Evolutionary conservation across 2,797 vertebrate species (phyloP).

Genomic region (Sebastes goodei): DNA sequence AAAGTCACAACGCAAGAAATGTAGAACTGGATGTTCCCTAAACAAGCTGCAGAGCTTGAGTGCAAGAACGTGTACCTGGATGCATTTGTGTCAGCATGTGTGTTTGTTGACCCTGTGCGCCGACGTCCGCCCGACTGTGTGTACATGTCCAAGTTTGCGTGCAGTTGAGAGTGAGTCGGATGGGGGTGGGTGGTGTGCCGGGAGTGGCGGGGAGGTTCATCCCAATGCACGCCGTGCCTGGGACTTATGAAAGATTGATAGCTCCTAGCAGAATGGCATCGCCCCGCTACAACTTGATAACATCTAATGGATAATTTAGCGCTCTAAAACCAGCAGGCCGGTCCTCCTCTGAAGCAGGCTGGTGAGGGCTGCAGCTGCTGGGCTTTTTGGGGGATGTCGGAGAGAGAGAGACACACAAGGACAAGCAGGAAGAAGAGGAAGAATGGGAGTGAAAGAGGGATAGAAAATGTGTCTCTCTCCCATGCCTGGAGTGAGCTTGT

Average conservation of each 20-base stretch:
- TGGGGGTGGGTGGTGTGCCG: conserved; percentile 21
- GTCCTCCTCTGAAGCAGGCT: conserved; percentile 48
- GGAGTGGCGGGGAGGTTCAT: conserved; percentile 59
- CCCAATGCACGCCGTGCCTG: conserved; percentile 64
- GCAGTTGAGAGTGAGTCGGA: conserved; percentile 36
- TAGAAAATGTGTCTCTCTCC: conserved; percentile 24
- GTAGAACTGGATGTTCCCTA: conserved; percentile 43
- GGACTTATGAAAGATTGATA: conserved; percentile 94
- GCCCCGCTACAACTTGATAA: conserved; percentile 96
- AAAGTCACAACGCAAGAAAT: conserved; percentile 36
- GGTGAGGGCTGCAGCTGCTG: conserved; percentile 65
- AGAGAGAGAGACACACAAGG: conserved; percentile 25
- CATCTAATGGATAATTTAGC: conserved; percentile 97
- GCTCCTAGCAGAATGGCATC: conserved; percentile 93
- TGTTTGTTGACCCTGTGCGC: conserved; percentile 66
- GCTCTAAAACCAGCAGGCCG: conserved; percentile 86
- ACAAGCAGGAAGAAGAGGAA: conserved; percentile 35
- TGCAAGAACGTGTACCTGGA: conserved; percentile 73
- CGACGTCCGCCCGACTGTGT: conserved; percentile 38
- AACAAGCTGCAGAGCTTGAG: conserved; percentile 62
- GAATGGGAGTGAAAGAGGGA: conserved; percentile 24
- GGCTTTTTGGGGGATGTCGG: conserved; percentile 46
- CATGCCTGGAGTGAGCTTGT: conserved; percentile 25
- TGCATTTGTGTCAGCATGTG: conserved; percentile 57
- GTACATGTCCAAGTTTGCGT: conserved; percentile 66